Evolutionary conservation across 1,140 invertebrate genomes (phyloP).

Genomic region (Meloidogyne chitwoodi): DNA sequence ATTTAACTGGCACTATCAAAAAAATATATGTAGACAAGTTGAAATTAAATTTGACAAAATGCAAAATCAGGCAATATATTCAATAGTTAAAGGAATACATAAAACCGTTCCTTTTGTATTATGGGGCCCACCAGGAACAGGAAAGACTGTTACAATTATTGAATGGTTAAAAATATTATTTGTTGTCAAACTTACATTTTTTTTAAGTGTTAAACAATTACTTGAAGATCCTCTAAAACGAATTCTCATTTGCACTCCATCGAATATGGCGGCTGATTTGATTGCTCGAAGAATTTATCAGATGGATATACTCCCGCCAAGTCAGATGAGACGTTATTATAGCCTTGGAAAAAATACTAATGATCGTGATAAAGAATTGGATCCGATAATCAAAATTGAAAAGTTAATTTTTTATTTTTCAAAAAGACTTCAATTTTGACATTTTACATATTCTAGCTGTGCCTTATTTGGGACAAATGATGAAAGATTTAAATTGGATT

Average conservation of each 20-base stretch:
- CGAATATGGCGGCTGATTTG: constrained; percentile 16
- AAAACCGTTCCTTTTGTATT: constrained; percentile 14
- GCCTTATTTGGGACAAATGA: constrained; percentile 1
- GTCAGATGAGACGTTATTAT: constrained; percentile 15
- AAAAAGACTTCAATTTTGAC: neutral
- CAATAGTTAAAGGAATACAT: constrained; percentile 16
- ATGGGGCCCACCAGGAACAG: constrained; percentile 22
- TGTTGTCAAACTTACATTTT: neutral
- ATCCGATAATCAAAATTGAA: constrained; percentile 17
- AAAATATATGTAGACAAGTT: neutral
- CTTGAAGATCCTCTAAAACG: neutral
- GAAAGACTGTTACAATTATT: constrained; percentile 20
- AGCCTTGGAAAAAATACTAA: constrained; percentile 7
- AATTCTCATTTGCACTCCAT: constrained; percentile 22
- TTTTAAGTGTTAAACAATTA: neutral
- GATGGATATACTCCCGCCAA: neutral
- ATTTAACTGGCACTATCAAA: neutral
- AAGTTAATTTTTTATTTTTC: neutral
- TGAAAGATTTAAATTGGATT: constrained; percentile 7
- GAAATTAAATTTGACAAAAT: constrained; percentile 5
- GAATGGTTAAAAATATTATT: neutral
- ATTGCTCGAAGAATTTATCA: constrained; percentile 4
- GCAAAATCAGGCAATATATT: constrained; percentile 13
- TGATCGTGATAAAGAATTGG: constrained; percentile 11
- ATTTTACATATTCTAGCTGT: neutral